Evolutionary conservation across 2,113 vertebrate genomes (phyloP), one percentile per base, ranked within the genome.

Genomic region (Tachysurus vachellii): DNA sequence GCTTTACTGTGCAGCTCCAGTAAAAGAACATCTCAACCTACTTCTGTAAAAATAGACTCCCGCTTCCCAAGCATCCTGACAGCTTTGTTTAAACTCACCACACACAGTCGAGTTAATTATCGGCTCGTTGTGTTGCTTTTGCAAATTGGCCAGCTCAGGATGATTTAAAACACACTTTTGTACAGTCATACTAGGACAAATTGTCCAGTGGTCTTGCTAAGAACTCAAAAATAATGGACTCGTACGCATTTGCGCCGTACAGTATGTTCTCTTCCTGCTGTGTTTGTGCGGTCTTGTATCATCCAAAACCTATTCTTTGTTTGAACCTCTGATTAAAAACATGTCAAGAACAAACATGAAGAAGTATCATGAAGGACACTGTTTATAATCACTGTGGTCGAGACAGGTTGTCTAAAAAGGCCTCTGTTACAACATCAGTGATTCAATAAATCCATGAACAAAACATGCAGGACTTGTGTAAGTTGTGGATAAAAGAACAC

Each of bases 1-100:
- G 36, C 4, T 68, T 68, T 56, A 16, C 75, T 42, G 50, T 70
- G 50, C 59, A 53, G 77, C 36, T 36, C 54, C 53, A 73, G 16
- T 66, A 23, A 44, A 68, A 70, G 64, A 86, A 82, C 79, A 86
- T 73, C 21, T 81, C 64, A 59, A 82, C 77, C 85, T 73, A 82
- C 66, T 86, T 86, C 9, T 31, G 4, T 36, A 61, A 85, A 85
- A 61, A 85, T 85, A 44, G 70, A 36, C 13, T 28, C 26, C 66
- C 5, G 14, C 42, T 82, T 73, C 53, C 17, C 77, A 28, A 61
- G 61, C 64, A 56, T 44, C 7, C 53, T 31, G 79, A 57, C 44
- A 26, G 70, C 17, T n/a, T 59, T 26, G 8, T 62, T 76, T 53
- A 64, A 82, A 28, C 61, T 66, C 81, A 17, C 61, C 44, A 82